These are phyloP conservation scores for Ovibos moschatus DNA, from an alignment of 2,113 vertebrate genomes.

Conservation along the genomic window DNA sequence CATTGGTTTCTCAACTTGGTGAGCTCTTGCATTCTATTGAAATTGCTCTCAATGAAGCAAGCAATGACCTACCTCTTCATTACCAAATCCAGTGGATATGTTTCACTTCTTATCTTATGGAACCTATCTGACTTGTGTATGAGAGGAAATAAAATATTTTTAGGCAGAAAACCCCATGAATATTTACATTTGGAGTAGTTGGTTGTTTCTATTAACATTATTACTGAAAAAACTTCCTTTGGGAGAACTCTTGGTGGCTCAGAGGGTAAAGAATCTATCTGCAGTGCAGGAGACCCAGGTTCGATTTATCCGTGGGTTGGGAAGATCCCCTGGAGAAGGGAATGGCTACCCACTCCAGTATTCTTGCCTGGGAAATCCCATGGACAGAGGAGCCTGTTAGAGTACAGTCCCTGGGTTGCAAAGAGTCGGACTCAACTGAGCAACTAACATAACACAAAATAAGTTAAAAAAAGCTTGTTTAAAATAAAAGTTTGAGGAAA, in stretches of 20 bases:
- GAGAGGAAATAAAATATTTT: background rate
- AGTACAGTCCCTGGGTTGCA: background rate
- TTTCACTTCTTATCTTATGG: constrained; percentile 19
- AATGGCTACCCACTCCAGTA: background rate
- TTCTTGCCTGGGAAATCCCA: background rate
- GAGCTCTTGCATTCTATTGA: background rate
- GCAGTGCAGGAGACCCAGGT: background rate
- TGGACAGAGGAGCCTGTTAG: background rate
- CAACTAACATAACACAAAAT: background rate
- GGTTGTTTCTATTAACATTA: constrained; percentile 24
- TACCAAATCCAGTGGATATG: background rate
- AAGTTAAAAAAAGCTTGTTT: background rate
- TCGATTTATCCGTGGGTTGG: background rate
- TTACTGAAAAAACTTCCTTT: constrained; percentile 49
- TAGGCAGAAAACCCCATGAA: constrained; percentile 25
- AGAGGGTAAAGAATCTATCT: background rate
- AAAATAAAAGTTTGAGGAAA: background rate
- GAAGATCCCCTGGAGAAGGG: background rate
- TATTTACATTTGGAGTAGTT: constrained; percentile 7
- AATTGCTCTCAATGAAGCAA: background rate
- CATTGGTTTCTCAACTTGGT: background rate
- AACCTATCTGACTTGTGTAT: background rate
- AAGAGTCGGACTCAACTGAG: background rate
- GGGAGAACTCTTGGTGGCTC: background rate
- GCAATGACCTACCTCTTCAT: background rate